A percentile compares a stretch with the other conserved stretches of the same genome.
Evolutionary conservation across 1,140 invertebrate species (phyloP).

Genomic region (Brevipalpus yothersi): DNA sequence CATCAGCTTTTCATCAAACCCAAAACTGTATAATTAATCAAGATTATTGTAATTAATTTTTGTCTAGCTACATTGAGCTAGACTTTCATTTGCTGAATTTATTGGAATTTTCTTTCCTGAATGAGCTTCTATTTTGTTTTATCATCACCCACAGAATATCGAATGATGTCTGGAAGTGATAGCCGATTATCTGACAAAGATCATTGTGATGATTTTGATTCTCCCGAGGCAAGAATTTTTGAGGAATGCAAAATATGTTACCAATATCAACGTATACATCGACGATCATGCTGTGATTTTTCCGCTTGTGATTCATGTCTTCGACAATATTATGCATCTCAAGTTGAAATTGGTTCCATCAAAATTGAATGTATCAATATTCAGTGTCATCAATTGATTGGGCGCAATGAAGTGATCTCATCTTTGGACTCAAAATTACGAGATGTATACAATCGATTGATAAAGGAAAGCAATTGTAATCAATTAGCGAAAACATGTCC

Average conservation of each 20-base stretch:
- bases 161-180: no score
- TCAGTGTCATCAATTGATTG: conserved; percentile 16
- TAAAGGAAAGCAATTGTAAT: conserved; percentile 20
- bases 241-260: conserved; percentile 14
- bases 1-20: no score
- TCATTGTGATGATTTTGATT: no score
- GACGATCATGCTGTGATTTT: conserved; percentile 18
- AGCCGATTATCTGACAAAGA: no score
- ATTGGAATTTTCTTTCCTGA: no score
- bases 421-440: conserved; percentile 15
- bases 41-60: no score
- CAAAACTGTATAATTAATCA: no score
- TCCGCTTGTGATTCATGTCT: conserved; percentile 20
- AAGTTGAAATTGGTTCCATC: conserved; percentile 17
- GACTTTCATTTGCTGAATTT: no score
- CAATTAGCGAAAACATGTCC: conserved; percentile 22
- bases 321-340: conserved; percentile 15
- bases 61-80: no score
- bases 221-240: background rate
- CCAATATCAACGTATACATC: conserved; percentile 8
- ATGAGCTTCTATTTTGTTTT: no score
- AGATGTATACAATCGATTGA: conserved; percentile 19
- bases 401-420: conserved; percentile 19
- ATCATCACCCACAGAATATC: no score
- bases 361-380: conserved; percentile 19